Evolutionary conservation across 2,888 invertebrate genomes (phyloP).

Genomic region (Apantesis nais): DNA sequence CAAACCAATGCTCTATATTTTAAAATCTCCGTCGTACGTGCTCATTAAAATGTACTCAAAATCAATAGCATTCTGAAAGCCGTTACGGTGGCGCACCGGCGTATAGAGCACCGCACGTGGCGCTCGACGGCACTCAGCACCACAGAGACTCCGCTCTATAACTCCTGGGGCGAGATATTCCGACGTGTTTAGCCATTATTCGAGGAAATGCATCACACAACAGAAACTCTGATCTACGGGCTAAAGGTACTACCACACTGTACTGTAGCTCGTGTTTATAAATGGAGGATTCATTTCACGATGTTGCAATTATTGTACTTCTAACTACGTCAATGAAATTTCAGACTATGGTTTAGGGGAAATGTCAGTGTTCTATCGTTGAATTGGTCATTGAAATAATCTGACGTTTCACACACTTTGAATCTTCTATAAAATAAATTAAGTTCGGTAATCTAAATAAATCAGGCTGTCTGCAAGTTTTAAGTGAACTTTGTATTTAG

Average conservation of each 20-base stretch:
- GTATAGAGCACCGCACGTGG: not conserved
- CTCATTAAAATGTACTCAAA: not conserved
- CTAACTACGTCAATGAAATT: no score
- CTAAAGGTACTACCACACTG: not conserved
- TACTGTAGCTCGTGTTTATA: not conserved
- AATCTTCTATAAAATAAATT: no score
- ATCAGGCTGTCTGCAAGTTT: not conserved
- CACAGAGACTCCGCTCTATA: not conserved
- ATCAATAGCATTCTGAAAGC: not conserved
- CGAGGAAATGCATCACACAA: slow-evolving; percentile 2
- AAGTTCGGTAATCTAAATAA: not conserved
- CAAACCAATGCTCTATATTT: not conserved
- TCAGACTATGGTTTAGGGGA: no score
- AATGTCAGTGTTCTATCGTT: no score
- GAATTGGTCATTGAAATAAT: no score
- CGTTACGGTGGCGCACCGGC: not conserved
- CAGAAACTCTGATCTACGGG: not conserved
- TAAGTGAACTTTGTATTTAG: not conserved
- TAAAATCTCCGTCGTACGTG: not conserved
- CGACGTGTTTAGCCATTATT: slow-evolving; percentile 13
- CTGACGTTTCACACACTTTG: no score
- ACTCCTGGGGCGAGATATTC: slow-evolving; percentile 8
- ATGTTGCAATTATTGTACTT: not conserved
- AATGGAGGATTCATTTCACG: no score
- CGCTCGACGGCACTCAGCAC: not conserved